These are phyloP conservation scores for Actinia tenebrosa DNA, from an alignment of 64 coral and sea anemone genomes.

Conservation along the genomic window DNA sequence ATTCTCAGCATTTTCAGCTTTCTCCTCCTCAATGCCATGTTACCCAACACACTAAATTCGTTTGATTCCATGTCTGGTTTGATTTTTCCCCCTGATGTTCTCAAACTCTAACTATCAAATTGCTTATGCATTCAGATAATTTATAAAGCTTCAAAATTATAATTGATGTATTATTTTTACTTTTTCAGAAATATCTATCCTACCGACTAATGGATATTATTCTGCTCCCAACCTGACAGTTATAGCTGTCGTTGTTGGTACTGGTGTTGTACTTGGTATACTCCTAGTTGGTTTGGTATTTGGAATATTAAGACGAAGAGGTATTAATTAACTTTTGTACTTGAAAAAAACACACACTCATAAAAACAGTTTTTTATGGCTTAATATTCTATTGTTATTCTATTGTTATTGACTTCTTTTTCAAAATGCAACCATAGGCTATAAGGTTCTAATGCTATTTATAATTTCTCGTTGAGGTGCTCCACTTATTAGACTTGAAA, in stretches of 20 bases:
- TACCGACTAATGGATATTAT: background rate
- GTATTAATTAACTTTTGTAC: background rate
- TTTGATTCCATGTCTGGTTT: no score
- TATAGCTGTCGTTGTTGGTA: background rate
- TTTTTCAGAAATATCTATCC: background rate
- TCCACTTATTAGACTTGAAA: slow-evolving; percentile 6
- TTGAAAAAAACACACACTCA: no score
- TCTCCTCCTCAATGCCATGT: background rate
- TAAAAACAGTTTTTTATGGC: no score
- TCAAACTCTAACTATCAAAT: background rate
- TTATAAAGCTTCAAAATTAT: background rate
- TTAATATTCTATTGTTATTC: no score
- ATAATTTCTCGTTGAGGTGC: background rate
- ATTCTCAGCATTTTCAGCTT: no score
- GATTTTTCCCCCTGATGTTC: no score
- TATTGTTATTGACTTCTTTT: no score
- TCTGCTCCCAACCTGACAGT: background rate
- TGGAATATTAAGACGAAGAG: background rate
- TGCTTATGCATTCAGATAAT: background rate
- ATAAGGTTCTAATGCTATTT: background rate
- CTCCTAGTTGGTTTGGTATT: background rate
- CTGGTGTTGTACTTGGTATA: background rate
- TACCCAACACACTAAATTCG: no score
- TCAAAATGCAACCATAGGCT: no score
- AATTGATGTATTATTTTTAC: background rate